A percentile compares a stretch with the other conserved stretches of the same genome.
Evolutionary conservation across 1,140 invertebrate species (phyloP).

Genomic region (Drosophila orena): DNA sequence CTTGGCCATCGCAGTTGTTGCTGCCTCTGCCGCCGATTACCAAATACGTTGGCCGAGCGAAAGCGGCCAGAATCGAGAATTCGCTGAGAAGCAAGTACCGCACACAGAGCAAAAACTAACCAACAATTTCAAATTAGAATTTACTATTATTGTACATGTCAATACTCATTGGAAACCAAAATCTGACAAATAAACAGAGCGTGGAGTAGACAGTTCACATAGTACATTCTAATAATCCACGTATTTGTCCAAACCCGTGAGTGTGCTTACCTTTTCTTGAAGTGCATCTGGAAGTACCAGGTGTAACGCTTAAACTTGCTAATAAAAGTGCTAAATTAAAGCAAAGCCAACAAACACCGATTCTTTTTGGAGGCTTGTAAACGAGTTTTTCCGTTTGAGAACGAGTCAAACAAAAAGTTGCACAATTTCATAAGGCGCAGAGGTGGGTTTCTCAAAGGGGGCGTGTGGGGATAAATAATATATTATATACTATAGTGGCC

Average conservation of each 20-base stretch:
- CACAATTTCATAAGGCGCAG: constrained; percentile 60
- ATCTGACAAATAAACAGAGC: too few relatives aligned
- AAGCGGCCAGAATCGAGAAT: constrained; percentile 57
- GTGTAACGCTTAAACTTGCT: constrained; percentile 53
- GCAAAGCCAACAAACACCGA: constrained; percentile 10
- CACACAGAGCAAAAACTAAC: constrained; percentile 5
- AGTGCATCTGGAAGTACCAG: constrained; percentile 46
- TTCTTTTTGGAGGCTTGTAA: constrained; percentile 60
- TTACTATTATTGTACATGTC: too few relatives aligned
- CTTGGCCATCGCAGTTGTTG: constrained; percentile 58
- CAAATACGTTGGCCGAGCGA: constrained; percentile 70
- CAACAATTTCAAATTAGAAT: too few relatives aligned
- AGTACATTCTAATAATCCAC: too few relatives aligned
- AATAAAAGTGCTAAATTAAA: constrained; percentile 69
- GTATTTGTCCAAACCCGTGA: too few relatives aligned
- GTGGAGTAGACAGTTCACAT: too few relatives aligned
- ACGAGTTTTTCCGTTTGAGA: constrained; percentile 73
- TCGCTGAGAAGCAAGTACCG: constrained; percentile 15
- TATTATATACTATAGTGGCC: constrained; percentile 7
- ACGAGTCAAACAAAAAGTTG: constrained; percentile 56
- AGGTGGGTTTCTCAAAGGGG: constrained; percentile 11
- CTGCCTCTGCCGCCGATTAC: constrained; percentile 55
- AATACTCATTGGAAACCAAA: too few relatives aligned
- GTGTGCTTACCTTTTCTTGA: background rate
- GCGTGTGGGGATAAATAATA: background rate